A percentile compares a stretch with the other conserved stretches of the same genome.
Evolutionary conservation across 37 sponge, comb jelly and placozoan genomes (phyloP).

Genomic region (Hormiphora californensis): DNA sequence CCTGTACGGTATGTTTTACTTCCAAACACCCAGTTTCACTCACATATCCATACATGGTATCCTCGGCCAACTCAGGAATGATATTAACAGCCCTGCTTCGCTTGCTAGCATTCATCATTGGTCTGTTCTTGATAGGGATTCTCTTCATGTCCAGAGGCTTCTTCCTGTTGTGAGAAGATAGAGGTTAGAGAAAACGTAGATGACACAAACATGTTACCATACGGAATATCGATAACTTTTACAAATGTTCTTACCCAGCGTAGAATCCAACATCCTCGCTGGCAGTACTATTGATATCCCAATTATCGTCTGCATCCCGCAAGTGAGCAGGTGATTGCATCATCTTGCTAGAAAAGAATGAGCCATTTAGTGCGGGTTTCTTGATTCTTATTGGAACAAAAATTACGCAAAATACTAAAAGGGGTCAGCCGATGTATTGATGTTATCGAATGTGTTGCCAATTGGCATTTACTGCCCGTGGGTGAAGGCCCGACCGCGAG

Average conservation of each 20-base stretch:
- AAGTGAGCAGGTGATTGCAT: constrained; percentile 39
- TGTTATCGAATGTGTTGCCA: too few species aligned
- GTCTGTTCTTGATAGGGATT: constrained; percentile 2
- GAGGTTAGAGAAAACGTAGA: too few species aligned
- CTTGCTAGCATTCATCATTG: background rate
- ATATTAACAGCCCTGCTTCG: constrained; percentile 28
- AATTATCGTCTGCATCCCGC: constrained; percentile 47
- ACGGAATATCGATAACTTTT: too few species aligned
- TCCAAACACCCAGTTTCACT: background rate
- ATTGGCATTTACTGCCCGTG: too few species aligned
- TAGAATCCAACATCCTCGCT: constrained; percentile 44
- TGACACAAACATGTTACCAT: too few species aligned
- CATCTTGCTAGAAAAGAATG: too few species aligned
- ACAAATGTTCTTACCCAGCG: constrained; percentile 23
- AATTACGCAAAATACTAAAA: too few species aligned
- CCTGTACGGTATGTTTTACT: background rate
- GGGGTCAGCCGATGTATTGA: too few species aligned
- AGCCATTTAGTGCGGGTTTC: too few species aligned
- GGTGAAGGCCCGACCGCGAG: too few species aligned
- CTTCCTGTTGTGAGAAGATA: background rate
- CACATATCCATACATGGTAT: constrained; percentile 52
- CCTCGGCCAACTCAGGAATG: constrained; percentile 44
- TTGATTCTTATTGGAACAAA: too few species aligned
- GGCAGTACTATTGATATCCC: constrained; percentile 50
- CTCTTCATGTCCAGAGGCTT: constrained; percentile 48